A percentile compares a stretch with the other conserved stretches of the same genome.
phyloP scores from a whole-genome alignment of 1,140 invertebrate species.

The Drosophila mojavensis region DNA sequence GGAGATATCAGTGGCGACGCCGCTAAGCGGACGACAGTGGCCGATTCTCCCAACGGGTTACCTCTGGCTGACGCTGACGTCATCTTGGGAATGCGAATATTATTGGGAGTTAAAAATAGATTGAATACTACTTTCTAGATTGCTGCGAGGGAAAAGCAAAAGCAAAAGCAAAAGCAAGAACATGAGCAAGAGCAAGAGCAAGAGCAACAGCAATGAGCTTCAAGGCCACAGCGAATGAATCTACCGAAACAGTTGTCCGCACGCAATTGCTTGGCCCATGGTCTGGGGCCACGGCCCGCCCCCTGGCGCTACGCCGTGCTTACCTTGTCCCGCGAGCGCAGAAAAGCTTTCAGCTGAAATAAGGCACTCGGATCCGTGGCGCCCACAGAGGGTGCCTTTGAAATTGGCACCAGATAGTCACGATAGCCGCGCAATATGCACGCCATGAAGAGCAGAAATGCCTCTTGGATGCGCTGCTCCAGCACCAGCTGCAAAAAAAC shows the following conservation, averaged over 20 bases:
- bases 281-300: background rate
- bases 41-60: background rate
- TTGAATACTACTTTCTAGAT: background rate
- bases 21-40: background rate
- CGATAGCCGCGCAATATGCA: conserved; percentile 96
- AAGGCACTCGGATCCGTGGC: conserved; percentile 97
- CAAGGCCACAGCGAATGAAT: background rate
- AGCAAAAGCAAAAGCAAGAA: background rate
- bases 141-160: background rate
- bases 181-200: background rate
- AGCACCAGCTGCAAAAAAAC: conserved; percentile 86
- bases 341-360: conserved; percentile 96
- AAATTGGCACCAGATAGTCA: conserved; percentile 95
- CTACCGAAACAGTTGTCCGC: background rate
- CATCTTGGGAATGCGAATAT: conserved; percentile 6
- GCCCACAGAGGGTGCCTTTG: conserved; percentile 95
- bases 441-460: conserved; percentile 98
- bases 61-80: conserved; percentile 4
- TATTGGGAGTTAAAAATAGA: conserved; percentile 25
- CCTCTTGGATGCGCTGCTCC: conserved; percentile 98
- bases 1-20: background rate
- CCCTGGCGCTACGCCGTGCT: background rate
- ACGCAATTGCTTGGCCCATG: background rate
- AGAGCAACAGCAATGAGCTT: background rate
- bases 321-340: conserved; percentile 86